phyloP scores from a whole-genome alignment of 2,113 vertebrate species.

The Thunnus thynnus region DNA sequence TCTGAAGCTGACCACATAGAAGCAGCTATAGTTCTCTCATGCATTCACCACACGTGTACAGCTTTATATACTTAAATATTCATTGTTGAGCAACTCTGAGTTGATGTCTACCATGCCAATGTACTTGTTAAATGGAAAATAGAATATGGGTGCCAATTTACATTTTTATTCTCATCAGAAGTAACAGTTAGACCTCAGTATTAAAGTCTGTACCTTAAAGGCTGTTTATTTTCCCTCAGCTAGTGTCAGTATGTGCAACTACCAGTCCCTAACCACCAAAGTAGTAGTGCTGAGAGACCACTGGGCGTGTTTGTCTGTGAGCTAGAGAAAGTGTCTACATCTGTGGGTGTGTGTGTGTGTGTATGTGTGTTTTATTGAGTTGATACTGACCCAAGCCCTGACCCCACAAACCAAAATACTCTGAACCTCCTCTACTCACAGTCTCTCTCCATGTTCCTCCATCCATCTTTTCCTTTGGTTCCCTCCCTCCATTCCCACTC shows the following conservation, averaged over 20 bases:
- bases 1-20: not conserved
- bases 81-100: not conserved
- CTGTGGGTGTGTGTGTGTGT: not conserved
- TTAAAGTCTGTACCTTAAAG: constrained; percentile 9
- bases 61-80: not conserved
- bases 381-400: constrained; percentile 49
- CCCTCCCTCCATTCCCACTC: not conserved
- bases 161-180: not conserved
- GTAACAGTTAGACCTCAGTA: not conserved
- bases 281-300: constrained; percentile 25
- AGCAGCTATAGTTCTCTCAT: too few relatives aligned
- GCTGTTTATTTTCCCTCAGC: constrained; percentile 33
- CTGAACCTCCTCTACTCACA: constrained; percentile 14
- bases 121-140: not conserved
- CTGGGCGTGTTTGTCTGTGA: constrained; percentile 26
- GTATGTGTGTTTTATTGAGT: constrained; percentile 49
- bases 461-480: not conserved
- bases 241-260: constrained; percentile 38
- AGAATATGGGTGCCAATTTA: not conserved
- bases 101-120: not conserved
- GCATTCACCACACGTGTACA: too few relatives aligned
- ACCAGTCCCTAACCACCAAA: constrained; percentile 50
- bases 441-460: constrained; percentile 1
- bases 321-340: constrained; percentile 16
- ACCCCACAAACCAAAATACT: constrained; percentile 42